Conservation (phyloP, 1,140 invertebrate species). For the Metopolophium dirhodum region DNA sequence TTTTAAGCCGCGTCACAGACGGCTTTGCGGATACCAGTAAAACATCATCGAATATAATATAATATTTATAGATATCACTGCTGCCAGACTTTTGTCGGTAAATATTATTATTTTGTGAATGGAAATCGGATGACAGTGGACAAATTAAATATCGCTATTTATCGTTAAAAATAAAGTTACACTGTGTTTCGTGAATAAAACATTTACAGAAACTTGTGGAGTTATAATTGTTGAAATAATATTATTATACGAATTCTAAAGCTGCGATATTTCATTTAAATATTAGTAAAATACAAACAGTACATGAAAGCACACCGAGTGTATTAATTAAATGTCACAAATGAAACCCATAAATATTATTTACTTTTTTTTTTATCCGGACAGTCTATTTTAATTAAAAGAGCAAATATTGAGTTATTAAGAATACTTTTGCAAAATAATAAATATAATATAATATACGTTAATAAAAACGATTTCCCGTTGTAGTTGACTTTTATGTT, state of each 20-base stretch:
- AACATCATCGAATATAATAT: neutral
- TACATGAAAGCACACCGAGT: neutral
- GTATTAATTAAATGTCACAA: neutral
- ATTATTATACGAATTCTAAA: neutral
- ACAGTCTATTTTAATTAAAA: neutral
- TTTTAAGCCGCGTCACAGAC: neutral
- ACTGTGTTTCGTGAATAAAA: neutral
- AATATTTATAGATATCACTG: neutral
- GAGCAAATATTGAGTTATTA: neutral
- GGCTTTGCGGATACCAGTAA: neutral
- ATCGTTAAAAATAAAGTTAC: neutral
- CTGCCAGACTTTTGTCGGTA: neutral
- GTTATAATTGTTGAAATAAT: neutral
- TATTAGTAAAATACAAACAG: neutral
- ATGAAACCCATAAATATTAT: neutral
- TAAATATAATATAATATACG: too few species aligned
- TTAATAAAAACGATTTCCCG: neutral
- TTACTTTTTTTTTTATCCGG: neutral
- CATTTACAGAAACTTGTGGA: neutral
- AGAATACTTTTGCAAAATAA: neutral
- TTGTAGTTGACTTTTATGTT: neutral
- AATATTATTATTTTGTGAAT: neutral
- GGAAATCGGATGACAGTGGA: neutral
- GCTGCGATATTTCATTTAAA: neutral
- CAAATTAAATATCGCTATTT: neutral